These are phyloP conservation scores for Drosophila subpulchrella DNA, from an alignment of 1,140 invertebrate genomes.

Conservation along the genomic window DNA sequence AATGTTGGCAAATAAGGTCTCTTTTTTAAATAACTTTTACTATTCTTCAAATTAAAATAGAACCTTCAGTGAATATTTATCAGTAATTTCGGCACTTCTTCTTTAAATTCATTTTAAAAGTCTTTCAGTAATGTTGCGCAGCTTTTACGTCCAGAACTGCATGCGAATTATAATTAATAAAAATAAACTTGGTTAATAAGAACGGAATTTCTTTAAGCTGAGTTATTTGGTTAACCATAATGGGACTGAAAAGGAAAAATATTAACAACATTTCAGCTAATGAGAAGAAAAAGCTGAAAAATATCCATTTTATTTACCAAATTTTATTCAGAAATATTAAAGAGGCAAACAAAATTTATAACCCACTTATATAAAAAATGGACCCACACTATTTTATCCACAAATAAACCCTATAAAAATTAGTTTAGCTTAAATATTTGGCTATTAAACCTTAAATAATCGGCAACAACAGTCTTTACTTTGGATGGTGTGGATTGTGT, in stretches of 20 bases:
- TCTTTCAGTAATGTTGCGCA: background rate
- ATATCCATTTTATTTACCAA: background rate
- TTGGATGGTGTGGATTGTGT: slow-evolving; percentile 29
- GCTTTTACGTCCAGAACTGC: background rate
- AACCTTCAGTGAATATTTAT: too few relatives aligned
- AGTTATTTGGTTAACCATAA: slow-evolving; percentile 17
- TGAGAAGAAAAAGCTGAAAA: background rate
- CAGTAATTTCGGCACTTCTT: background rate
- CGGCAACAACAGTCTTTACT: slow-evolving; percentile 4
- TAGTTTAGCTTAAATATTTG: background rate
- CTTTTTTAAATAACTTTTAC: too few relatives aligned
- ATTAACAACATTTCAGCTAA: background rate
- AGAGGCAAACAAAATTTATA: too few relatives aligned
- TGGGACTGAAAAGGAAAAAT: background rate
- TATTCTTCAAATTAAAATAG: background rate
- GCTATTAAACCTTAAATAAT: slow-evolving; percentile 2
- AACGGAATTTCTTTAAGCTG: slow-evolving; percentile 6
- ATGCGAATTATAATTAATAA: slow-evolving; percentile 1
- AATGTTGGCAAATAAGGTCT: too few relatives aligned
- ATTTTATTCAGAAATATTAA: too few relatives aligned
- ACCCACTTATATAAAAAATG: too few relatives aligned
- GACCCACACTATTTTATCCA: too few relatives aligned
- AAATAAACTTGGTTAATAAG: slow-evolving; percentile 15
- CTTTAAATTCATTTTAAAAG: background rate
- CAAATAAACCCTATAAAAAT: too few relatives aligned